phyloP scores from a whole-genome alignment of 2,888 invertebrate genomes.

The Lucinisca nassula region DNA sequence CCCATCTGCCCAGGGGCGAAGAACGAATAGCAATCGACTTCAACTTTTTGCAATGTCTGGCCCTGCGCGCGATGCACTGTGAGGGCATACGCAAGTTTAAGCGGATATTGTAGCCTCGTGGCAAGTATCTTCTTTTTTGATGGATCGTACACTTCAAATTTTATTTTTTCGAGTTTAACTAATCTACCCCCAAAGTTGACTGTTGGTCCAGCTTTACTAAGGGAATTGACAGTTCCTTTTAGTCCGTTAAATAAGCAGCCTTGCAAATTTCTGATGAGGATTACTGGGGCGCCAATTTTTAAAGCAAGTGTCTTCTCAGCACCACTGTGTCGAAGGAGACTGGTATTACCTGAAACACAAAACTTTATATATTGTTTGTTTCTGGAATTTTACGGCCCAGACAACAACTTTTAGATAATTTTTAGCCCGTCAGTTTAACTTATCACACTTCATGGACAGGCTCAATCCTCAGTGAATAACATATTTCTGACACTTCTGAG shows the following conservation, averaged over 20 bases:
- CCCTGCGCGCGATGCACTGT: conserved; percentile 16
- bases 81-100: conserved; percentile 10
- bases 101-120: background rate
- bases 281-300: background rate
- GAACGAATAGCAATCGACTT: conserved; percentile 25
- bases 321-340: background rate
- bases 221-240: background rate
- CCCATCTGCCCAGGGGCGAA: conserved; percentile 27
- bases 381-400: no score
- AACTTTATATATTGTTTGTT: no score
- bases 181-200: background rate
- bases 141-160: conserved; percentile 13
- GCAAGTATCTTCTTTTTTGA: background rate
- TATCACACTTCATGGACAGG: no score
- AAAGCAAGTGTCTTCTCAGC: background rate
- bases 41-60: background rate
- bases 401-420: no score
- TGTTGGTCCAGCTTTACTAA: background rate
- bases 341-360: background rate
- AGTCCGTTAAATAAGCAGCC: background rate
- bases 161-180: background rate
- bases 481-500: no score
- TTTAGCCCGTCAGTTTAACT: no score
- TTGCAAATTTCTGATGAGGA: background rate
- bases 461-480: no score